Evolutionary conservation across 2,113 vertebrate genomes (phyloP).

Genomic region (Dipodomys merriami): DNA sequence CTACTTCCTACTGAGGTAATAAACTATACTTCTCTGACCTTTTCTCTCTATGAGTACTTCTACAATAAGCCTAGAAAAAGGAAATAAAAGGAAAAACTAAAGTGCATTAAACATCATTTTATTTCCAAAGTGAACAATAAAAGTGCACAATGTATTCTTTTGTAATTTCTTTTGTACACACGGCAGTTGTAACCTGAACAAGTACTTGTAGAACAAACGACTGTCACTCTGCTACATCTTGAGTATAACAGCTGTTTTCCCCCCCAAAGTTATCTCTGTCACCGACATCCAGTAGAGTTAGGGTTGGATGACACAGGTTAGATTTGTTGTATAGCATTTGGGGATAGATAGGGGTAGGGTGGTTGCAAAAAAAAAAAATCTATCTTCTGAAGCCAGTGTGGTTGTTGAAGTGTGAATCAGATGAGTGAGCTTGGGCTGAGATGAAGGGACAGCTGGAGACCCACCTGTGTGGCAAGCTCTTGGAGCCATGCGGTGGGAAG

Average conservation of each 20-base stretch:
- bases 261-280: neutral
- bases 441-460: neutral
- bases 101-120: neutral
- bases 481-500: neutral
- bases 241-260: neutral
- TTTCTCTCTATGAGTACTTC: neutral
- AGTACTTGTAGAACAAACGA: neutral
- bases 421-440: neutral
- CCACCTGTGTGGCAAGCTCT: neutral
- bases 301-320: neutral
- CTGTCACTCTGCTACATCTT: neutral
- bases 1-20: neutral
- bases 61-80: constrained; percentile 7
- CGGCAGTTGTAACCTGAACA: neutral
- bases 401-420: constrained; percentile 28
- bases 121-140: constrained; percentile 2
- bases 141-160: neutral
- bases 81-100: constrained; percentile 17
- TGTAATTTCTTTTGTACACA: neutral
- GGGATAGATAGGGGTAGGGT: neutral
- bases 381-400: constrained; percentile 18
- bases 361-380: neutral
- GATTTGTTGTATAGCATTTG: neutral
- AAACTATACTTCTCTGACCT: neutral
- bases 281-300: neutral